Base-by-base conservation (phyloP, 1,140 invertebrate species). In the Leptinotarsa texana region DNA sequence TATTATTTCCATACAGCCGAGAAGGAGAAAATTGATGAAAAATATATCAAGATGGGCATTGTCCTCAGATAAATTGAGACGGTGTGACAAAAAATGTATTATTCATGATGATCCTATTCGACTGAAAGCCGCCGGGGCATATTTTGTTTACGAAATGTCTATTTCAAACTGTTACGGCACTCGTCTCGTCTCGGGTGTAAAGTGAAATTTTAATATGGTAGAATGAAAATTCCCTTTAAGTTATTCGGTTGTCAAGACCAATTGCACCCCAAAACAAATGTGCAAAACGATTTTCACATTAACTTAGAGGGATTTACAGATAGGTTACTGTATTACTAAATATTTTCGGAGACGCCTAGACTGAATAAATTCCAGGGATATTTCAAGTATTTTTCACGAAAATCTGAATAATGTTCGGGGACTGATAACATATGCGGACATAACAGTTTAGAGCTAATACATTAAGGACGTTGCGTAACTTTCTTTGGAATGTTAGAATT, bases 101-200 rank as follows among this genome's bases (percentile, higher is more conserved):
- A 73, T 73, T 73, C 71, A 73, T 72, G 61, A 21, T 72, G 27
- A 27, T 73, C 27, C 71, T 49, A 47, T 73, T 69, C 33, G 17
- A 65, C 17, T 33, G 18, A 65, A 24, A 63, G 21, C 61, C 71
- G 63, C 3, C 48, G 63, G 71, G 61, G 66, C 61, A 65, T 65
- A 73, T 73, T 73, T 73, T 73, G 42, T 73, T 65, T 65, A 18
- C 5, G 24, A 63, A 73, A 73, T 48, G 71, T 73, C 71, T 47
- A 73, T 73, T 73, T 42, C 63, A 48, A 65, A 63, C 24, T 65
- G 27, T 63, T 63, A 47, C 61, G 21, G 33, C 48, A 65, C 47
- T 65, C 8, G 24, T 73, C 63, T n/a, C 21, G 21, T 72, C 61
- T 49, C 67, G 21, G 11, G 24, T 27, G 51, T 17, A 13, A 62